Conservation (phyloP, 2,113 vertebrate species). For the Percopsis transmontana region DNA sequence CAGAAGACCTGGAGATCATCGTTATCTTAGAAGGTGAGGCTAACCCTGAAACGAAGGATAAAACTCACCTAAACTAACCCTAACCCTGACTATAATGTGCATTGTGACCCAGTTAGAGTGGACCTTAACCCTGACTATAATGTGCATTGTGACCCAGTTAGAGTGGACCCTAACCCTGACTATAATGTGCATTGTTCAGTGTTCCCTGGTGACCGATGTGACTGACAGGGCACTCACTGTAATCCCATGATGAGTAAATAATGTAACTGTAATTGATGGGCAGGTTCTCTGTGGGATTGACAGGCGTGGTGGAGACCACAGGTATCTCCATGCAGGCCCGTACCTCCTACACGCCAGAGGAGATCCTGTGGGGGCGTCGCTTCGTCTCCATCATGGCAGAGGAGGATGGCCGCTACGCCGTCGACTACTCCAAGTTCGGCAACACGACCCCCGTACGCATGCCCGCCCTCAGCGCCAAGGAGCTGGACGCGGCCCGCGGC, state of each 20-base stretch:
- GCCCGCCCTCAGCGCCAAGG: slow-evolving; percentile 78
- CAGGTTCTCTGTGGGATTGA: slow-evolving; percentile 10
- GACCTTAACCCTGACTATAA: no score
- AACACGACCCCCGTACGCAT: slow-evolving; percentile 79
- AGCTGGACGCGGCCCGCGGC: slow-evolving; percentile 75
- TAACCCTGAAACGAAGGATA: no score
- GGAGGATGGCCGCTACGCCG: slow-evolving; percentile 81
- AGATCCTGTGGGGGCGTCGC: slow-evolving; percentile 84
- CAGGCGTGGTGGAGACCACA: slow-evolving; percentile 84
- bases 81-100: no score
- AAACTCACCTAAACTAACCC: background rate
- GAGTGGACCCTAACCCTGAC: no score
- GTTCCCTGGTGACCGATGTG: no score
- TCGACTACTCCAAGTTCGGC: slow-evolving; percentile 87
- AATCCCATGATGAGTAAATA: no score
- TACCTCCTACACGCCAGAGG: slow-evolving; percentile 82
- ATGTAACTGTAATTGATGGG: no score
- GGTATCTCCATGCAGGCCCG: slow-evolving; percentile 86
- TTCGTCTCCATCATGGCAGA: slow-evolving; percentile 84
- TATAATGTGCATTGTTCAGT: no score
- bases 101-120: no score
- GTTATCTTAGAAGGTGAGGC: slow-evolving; percentile 80
- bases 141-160: no score
- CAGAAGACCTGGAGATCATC: slow-evolving; percentile 81
- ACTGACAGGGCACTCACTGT: no score